Evolutionary conservation across 2,113 vertebrate species (phyloP).

Genomic region (Corythornis cristatus): DNA sequence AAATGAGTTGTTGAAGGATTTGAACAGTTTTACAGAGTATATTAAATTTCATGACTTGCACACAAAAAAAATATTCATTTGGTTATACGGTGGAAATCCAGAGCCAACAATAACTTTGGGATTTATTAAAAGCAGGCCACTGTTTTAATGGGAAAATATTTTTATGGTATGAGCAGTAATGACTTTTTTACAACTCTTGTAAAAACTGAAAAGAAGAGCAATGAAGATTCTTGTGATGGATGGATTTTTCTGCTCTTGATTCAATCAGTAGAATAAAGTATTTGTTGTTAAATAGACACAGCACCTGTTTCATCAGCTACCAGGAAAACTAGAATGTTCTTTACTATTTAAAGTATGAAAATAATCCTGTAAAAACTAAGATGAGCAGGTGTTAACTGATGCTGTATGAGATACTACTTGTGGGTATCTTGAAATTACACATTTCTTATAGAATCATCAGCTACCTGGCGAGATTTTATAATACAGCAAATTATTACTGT

Average conservation of each 20-base stretch:
- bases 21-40: slow-evolving; percentile 64
- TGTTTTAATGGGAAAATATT: slow-evolving; percentile 73
- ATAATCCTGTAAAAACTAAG: slow-evolving; percentile 8
- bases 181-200: slow-evolving; percentile 54
- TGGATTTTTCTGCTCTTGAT: slow-evolving; percentile 3
- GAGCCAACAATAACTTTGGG: slow-evolving; percentile 69
- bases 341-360: neutral
- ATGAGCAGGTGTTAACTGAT: neutral
- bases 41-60: slow-evolving; percentile 72
- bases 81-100: slow-evolving; percentile 52
- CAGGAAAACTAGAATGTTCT: neutral
- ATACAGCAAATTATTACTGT: neutral
- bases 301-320: slow-evolving; percentile 35
- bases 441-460: neutral
- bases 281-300: neutral
- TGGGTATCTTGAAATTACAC: neutral
- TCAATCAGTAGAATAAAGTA: slow-evolving; percentile 22
- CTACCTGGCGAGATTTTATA: neutral
- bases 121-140: slow-evolving; percentile 75
- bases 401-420: neutral
- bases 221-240: slow-evolving; percentile 23
- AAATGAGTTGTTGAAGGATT: slow-evolving; percentile 68
- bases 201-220: slow-evolving; percentile 42
- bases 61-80: slow-evolving; percentile 67
- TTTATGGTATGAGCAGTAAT: slow-evolving; percentile 64